Evolutionary conservation across 2,888 invertebrate genomes (phyloP), one percentile per base, ranked within the genome.

Genomic region (Chymomyza amoena): DNA sequence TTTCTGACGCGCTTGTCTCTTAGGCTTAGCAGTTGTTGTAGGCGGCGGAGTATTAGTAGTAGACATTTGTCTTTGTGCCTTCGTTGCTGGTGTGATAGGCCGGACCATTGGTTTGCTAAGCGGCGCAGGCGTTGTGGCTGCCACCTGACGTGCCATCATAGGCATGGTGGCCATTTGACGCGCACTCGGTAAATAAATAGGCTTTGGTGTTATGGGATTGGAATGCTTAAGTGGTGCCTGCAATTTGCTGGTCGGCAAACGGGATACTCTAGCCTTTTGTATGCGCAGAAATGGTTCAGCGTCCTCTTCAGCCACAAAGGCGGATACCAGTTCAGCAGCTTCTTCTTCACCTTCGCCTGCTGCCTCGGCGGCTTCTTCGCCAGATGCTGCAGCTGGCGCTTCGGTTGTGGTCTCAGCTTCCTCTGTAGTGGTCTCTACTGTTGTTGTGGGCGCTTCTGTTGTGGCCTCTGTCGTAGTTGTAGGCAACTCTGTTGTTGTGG

Each of bases 301-400:
- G 51, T 81, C 82, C 65, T 81, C 86, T 65, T 88, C 89, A 25
- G 88, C 89, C 28, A 88, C 84, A 65, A 84, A 88, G 0, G 89
- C 78, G 4, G 89, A 68, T 3, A 90, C 89, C 10, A 90, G 62
- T 51, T 90, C 91, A 5, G 89, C 88, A 0, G 81, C 87, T 64
- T 88, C 89, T 32, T 86, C 81, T 6, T 69, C 75, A 15, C 39
- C 76, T 51, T 75, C 83, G 18, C 64, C 56, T 20, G 78, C 80
- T 7, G 77, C 72, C 15, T 84, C 84, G 2, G 64, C 73, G 6
- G 79, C 70, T 66, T 73, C 75, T 66, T 87, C 83, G 1, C 70
- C 78, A 1, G 84, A 78, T 20, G 76, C 51, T 16, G 73, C 69
- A 3, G 81, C 64, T 13, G 76, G 70, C n/a, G 81, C 68, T 20